Conservation (phyloP, 2,888 invertebrate species). For the Choristoneura rosaceana region DNA sequence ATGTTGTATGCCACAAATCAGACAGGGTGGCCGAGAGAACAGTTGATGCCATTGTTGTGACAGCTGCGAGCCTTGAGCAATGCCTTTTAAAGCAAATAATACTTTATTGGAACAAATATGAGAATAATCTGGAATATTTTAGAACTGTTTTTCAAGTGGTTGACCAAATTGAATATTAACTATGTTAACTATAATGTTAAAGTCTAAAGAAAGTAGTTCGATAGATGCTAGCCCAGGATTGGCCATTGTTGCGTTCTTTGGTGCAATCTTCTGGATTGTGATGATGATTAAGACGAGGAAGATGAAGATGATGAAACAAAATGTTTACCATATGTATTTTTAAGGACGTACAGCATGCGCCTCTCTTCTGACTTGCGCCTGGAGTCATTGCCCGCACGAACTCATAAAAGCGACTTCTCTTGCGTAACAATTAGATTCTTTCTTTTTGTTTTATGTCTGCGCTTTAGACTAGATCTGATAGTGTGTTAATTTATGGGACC, state of each 20-base stretch:
- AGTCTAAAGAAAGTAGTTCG: no score
- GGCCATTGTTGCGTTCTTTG: no score
- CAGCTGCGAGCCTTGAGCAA: conserved; percentile 27
- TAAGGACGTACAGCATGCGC: background rate
- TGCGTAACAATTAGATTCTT: conserved; percentile 43
- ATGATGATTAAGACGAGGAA: no score
- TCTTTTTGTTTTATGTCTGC: conserved; percentile 22
- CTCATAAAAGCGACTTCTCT: conserved; percentile 36
- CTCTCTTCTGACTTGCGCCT: conserved; percentile 28
- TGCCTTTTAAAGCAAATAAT: background rate
- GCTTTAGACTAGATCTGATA: conserved; percentile 13
- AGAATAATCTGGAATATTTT: conserved; percentile 1
- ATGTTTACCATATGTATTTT: background rate
- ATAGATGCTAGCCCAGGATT: no score
- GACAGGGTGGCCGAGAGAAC: conserved; percentile 26
- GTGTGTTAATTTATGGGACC: background rate
- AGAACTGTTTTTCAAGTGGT: background rate
- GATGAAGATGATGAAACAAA: no score
- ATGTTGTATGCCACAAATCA: conserved; percentile 37
- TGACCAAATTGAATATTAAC: no score
- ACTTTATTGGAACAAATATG: conserved; percentile 3
- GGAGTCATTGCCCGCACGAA: conserved; percentile 38
- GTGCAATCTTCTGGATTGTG: no score
- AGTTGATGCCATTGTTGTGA: conserved; percentile 36
- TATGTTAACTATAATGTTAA: no score